A percentile compares a stretch with the other conserved stretches of the same genome.
Evolutionary conservation across 2,113 vertebrate species (phyloP).

Genomic region (Neolamprologus caudopunctatus): DNA sequence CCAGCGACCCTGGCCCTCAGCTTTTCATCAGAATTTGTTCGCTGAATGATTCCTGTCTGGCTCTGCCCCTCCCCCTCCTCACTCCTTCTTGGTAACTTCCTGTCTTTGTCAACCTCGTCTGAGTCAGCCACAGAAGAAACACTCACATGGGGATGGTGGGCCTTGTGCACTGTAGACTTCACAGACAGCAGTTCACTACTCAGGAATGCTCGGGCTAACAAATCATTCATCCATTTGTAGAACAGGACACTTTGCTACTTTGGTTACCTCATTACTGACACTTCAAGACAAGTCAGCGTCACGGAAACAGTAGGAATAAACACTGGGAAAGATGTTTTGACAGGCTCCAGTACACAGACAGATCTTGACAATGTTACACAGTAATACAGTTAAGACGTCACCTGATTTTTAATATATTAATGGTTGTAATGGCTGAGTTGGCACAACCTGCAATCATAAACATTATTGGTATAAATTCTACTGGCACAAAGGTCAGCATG

Average conservation of each 20-base stretch:
- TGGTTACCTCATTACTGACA: neutral
- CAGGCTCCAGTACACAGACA: neutral
- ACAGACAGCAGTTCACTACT: neutral
- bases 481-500: neutral
- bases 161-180: neutral
- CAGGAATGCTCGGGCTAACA: neutral
- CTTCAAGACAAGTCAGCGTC: neutral
- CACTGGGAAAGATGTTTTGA: neutral
- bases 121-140: slow-evolving; percentile 26
- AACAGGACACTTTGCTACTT: neutral
- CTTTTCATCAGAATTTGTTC: neutral
- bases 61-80: neutral
- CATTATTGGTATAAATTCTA: neutral
- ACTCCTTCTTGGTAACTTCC: slow-evolving; percentile 44
- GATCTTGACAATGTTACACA: neutral
- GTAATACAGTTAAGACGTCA: neutral
- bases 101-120: slow-evolving; percentile 50
- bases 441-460: neutral
- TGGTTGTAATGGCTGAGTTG: neutral
- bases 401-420: neutral
- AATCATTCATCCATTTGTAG: neutral
- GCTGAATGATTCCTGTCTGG: slow-evolving; percentile 44
- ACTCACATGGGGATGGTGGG: neutral
- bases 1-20: neutral
- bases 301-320: neutral